phyloP scores from a whole-genome alignment of 1,140 invertebrate genomes.

The Brachionus rubens region DNA sequence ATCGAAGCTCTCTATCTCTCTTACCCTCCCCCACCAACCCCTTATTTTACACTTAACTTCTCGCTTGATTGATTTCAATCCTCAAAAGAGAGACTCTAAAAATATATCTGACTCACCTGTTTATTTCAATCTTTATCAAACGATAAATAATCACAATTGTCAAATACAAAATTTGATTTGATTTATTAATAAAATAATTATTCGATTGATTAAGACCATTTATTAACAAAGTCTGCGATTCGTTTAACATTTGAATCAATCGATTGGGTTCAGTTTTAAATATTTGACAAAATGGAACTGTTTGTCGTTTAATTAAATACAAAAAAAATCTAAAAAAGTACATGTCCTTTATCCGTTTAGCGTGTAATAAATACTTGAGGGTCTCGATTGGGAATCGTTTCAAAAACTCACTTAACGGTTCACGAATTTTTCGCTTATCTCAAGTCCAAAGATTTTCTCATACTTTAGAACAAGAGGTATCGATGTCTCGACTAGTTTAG shows the following conservation, averaged over 20 bases:
- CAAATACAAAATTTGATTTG: conserved; percentile 30
- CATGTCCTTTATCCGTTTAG: conserved; percentile 18
- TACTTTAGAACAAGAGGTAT: conserved; percentile 30
- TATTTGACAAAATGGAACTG: conserved; percentile 8
- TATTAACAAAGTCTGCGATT: neutral
- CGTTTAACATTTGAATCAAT: conserved; percentile 40
- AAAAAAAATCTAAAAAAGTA: conserved; percentile 41
- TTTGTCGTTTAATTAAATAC: conserved; percentile 21
- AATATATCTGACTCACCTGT: neutral
- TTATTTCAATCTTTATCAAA: neutral
- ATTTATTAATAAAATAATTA: neutral
- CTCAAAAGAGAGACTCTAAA: too few relatives aligned
- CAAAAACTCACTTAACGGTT: conserved; percentile 4
- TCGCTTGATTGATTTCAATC: too few relatives aligned
- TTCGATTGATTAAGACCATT: conserved; percentile 21
- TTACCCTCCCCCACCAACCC: too few relatives aligned
- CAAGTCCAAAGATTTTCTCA: conserved; percentile 18
- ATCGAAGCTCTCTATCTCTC: too few relatives aligned
- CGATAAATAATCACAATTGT: conserved; percentile 15
- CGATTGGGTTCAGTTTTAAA: conserved; percentile 5
- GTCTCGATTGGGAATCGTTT: conserved; percentile 39
- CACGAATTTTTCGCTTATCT: conserved; percentile 1
- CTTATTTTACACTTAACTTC: too few relatives aligned
- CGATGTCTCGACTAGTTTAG: conserved; percentile 10
- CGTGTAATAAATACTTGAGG: conserved; percentile 17